A percentile compares a stretch with the other conserved stretches of the same genome.
These are phyloP conservation scores for Chionomys nivalis DNA, from an alignment of 2,113 vertebrate genomes.

Conservation along the genomic window DNA sequence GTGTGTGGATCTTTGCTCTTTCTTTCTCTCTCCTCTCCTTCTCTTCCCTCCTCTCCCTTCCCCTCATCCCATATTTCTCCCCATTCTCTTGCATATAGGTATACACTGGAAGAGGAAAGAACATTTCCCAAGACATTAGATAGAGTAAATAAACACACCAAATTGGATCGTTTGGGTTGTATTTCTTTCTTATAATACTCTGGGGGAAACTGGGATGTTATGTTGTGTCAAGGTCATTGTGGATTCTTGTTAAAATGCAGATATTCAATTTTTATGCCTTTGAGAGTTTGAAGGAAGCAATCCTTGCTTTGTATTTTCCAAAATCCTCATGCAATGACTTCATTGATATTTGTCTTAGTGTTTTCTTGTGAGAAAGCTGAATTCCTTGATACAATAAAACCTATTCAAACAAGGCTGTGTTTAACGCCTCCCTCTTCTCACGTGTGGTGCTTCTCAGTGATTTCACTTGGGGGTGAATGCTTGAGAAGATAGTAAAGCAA, in stretches of 20 bases:
- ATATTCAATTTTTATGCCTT: neutral
- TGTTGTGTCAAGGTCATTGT: conserved; percentile 3
- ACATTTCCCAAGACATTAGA: neutral
- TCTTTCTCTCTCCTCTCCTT: neutral
- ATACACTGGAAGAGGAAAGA: neutral
- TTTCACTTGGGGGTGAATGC: neutral
- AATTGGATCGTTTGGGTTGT: neutral
- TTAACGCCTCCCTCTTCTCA: neutral
- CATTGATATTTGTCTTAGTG: neutral
- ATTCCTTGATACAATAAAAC: neutral
- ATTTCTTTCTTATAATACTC: neutral
- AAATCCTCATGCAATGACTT: neutral
- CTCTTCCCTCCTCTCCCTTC: rapidly evolving
- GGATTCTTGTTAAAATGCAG: neutral
- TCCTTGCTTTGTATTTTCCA: neutral
- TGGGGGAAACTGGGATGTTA: neutral
- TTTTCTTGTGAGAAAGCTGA: neutral
- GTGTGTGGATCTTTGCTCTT: neutral
- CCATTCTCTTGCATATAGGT: neutral
- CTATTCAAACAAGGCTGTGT: neutral
- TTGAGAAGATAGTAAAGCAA: neutral
- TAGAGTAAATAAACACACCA: neutral
- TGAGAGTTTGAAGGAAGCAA: neutral
- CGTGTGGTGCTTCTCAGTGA: neutral
- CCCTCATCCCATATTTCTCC: rapidly evolving